Conservation (phyloP, 1,140 invertebrate genomes). For the Armadillidium nasatum region DNA sequence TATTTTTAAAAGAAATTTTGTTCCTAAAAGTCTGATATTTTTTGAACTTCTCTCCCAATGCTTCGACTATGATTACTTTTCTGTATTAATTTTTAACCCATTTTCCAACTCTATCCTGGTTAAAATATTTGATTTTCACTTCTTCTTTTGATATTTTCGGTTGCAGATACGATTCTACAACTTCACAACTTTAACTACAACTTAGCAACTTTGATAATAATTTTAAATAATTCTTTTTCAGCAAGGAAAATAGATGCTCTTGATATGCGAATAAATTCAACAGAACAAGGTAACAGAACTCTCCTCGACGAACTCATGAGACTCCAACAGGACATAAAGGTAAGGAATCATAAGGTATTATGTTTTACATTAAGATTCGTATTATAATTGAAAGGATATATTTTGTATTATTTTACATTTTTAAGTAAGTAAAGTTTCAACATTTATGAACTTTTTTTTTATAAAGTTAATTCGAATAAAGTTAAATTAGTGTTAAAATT, state of each 20-base stretch:
- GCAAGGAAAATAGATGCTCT: constrained; percentile 38
- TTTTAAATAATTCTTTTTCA: neutral
- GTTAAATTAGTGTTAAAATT: too few species aligned
- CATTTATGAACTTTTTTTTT: neutral
- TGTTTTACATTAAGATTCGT: neutral
- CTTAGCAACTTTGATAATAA: neutral
- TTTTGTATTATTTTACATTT: neutral
- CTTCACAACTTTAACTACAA: too few species aligned
- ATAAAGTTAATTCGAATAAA: too few species aligned
- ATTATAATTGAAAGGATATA: neutral
- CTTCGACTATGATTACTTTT: too few species aligned
- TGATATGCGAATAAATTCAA: constrained; percentile 45
- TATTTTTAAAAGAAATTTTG: too few species aligned
- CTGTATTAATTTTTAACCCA: too few species aligned
- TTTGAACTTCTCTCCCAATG: too few species aligned
- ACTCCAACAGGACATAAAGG: constrained; percentile 46
- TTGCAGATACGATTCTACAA: too few species aligned
- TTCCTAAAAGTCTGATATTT: too few species aligned
- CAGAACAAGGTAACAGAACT: constrained; percentile 45
- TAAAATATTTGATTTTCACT: too few species aligned
- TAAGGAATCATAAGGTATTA: neutral
- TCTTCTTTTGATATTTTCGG: too few species aligned
- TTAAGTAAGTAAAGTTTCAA: neutral
- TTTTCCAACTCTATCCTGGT: too few species aligned
- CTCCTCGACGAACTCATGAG: constrained; percentile 47